A percentile compares a stretch with the other conserved stretches of the same genome.
phyloP scores from a whole-genome alignment of 2,888 invertebrate species.

The Sminthurides aquaticus region DNA sequence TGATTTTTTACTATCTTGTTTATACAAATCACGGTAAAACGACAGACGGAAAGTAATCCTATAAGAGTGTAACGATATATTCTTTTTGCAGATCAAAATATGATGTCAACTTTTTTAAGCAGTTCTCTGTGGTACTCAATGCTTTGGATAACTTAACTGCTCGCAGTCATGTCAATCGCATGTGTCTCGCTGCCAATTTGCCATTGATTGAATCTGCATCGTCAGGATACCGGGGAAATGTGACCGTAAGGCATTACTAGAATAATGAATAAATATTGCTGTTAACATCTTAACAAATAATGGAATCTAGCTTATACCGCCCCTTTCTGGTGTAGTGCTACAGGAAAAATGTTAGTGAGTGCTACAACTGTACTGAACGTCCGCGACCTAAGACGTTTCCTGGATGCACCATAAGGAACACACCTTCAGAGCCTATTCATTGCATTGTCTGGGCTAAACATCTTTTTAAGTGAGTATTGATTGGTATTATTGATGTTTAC shows the following conservation, averaged over 20 bases:
- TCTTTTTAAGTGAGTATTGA: constrained; percentile 74
- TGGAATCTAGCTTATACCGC: not conserved
- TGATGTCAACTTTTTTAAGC: constrained; percentile 82
- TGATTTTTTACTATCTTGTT: not conserved
- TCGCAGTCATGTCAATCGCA: constrained; percentile 94
- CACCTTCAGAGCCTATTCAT: constrained; percentile 97
- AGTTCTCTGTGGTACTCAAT: constrained; percentile 86
- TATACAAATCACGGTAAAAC: not conserved
- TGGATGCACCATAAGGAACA: constrained; percentile 97
- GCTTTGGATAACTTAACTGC: constrained; percentile 95
- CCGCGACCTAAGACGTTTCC: constrained; percentile 87
- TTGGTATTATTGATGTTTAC: constrained; percentile 4
- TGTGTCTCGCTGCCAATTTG: constrained; percentile 91
- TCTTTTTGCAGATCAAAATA: constrained; percentile 67
- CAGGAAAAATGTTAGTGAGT: constrained; percentile 79
- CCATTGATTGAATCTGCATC: constrained; percentile 96
- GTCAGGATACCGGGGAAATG: constrained; percentile 91
- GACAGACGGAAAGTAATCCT: too few species aligned
- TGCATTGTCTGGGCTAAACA: constrained; percentile 99
- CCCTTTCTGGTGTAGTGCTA: constrained; percentile 48
- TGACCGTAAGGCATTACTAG: constrained; percentile 47
- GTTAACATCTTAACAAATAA: constrained; percentile 2
- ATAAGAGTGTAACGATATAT: constrained; percentile 11
- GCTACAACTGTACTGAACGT: constrained; percentile 94
- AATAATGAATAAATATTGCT: not conserved